Evolutionary conservation across 2,797 vertebrate genomes (phyloP).

Genomic region (Iguana delicatissima): DNA sequence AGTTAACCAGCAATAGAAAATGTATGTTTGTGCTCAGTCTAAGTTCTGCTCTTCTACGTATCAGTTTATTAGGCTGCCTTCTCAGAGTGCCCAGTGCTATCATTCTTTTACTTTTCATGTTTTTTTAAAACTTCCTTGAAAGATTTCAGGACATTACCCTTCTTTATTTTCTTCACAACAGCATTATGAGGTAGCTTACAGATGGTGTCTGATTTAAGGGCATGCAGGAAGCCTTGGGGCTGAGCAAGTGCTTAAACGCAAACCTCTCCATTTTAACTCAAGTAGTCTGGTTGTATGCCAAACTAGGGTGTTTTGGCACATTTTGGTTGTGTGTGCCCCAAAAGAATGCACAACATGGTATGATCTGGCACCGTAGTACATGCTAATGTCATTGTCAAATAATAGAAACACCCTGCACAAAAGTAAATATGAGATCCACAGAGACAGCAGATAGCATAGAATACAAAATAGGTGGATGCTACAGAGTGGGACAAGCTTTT

Average conservation of each 20-base stretch:
- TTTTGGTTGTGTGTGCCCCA: too few species aligned
- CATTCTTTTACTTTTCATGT: neutral
- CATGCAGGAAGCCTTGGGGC: neutral
- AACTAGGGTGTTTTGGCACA: neutral
- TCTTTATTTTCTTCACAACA: neutral
- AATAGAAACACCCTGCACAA: neutral
- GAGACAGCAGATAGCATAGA: too few species aligned
- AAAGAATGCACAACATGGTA: neutral
- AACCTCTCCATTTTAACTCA: neutral
- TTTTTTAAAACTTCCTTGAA: neutral
- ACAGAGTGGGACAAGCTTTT: neutral
- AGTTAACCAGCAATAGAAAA: accelerated
- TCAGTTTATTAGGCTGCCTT: neutral
- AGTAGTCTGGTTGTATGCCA: neutral
- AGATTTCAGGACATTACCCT: neutral
- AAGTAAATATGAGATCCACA: neutral
- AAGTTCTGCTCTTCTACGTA: neutral
- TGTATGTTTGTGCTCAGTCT: neutral
- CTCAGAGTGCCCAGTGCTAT: neutral
- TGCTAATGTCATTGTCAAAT: neutral
- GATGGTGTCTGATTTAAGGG: neutral
- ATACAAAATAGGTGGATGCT: neutral
- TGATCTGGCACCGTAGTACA: neutral
- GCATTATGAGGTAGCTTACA: neutral
- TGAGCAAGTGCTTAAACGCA: neutral